A percentile compares a stretch with the other conserved stretches of the same genome.
Evolutionary conservation across 1,140 invertebrate species (phyloP).

Genomic region (Drosophila pseudoananassae): DNA sequence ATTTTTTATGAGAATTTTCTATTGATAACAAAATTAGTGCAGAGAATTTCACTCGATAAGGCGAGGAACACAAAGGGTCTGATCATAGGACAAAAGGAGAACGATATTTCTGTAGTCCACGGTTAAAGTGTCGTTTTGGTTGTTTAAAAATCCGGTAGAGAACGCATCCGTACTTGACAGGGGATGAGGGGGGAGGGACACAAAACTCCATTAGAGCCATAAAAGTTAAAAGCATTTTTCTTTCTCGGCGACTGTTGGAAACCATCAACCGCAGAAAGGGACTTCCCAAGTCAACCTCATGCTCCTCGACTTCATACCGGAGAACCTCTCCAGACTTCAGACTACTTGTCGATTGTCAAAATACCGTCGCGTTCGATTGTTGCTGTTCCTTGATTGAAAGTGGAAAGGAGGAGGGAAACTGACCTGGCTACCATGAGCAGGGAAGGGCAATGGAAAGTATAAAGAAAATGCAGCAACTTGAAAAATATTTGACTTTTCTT

Average conservation of each 20-base stretch:
- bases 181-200: constrained; percentile 18
- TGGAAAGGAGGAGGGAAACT: not conserved
- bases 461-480: constrained; percentile 54
- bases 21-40: too few species aligned
- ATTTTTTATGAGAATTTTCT: too few species aligned
- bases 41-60: constrained; percentile 1
- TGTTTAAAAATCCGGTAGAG: too few species aligned
- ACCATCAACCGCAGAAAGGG: constrained; percentile 23
- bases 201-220: constrained; percentile 57
- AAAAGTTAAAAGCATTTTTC: constrained; percentile 62
- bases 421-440: not conserved
- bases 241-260: constrained; percentile 26
- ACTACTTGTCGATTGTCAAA: constrained; percentile 32
- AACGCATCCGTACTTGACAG: too few species aligned
- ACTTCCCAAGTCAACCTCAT: too few species aligned
- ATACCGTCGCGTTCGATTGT: constrained; percentile 52
- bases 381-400: constrained; percentile 56
- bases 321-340: not conserved
- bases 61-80: constrained; percentile 42
- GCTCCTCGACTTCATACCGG: constrained; percentile 1
- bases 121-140: too few species aligned
- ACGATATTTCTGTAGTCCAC: too few species aligned
- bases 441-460: constrained; percentile 39
- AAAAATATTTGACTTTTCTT: too few species aligned
- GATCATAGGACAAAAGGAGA: too few species aligned